A percentile compares a stretch with the other conserved stretches of the same genome.
Conservation (phyloP, 2,888 invertebrate genomes). For the Drosophila pullipes region DNA sequence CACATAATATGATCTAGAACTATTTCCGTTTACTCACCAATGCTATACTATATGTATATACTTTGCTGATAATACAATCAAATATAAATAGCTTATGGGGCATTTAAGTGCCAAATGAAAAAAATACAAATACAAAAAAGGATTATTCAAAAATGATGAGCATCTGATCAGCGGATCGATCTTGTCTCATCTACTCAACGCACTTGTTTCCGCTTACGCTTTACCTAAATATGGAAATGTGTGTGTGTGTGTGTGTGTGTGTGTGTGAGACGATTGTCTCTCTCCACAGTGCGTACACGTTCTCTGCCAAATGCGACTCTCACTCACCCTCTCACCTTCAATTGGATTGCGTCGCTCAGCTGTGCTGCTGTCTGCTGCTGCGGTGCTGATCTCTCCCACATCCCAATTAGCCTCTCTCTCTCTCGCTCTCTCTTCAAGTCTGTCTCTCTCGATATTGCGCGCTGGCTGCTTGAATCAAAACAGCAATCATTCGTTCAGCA, state of each 20-base stretch:
- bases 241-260: slow-evolving; percentile 12
- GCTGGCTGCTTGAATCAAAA: slow-evolving; percentile 35
- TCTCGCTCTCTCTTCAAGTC: slow-evolving; percentile 7
- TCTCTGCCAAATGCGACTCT: slow-evolving; percentile 18
- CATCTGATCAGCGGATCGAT: slow-evolving; percentile 32
- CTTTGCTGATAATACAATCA: slow-evolving; percentile 5
- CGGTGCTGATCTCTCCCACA: slow-evolving; percentile 38
- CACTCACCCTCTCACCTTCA: slow-evolving; percentile 56
- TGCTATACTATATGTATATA: neutral
- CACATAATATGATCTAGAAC: neutral
- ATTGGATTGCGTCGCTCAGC: slow-evolving; percentile 40
- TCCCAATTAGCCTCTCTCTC: slow-evolving; percentile 19
- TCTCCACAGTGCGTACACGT: slow-evolving; percentile 26
- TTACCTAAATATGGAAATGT: slow-evolving; percentile 31
- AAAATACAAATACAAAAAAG: neutral
- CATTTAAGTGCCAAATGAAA: neutral
- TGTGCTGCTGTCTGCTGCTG: slow-evolving; percentile 27
- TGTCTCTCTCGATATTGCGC: slow-evolving; percentile 4
- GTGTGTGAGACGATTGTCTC: slow-evolving; percentile 1
- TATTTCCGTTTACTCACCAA: no score
- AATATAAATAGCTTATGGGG: neutral
- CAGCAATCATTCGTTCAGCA: slow-evolving; percentile 64
- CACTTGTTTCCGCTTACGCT: slow-evolving; percentile 65
- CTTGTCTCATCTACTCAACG: slow-evolving; percentile 8
- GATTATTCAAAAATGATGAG: neutral